Evolutionary conservation across 37 sponge, comb jelly and placozoan genomes (phyloP).

Genomic region (Lycopodina hypogea): DNA sequence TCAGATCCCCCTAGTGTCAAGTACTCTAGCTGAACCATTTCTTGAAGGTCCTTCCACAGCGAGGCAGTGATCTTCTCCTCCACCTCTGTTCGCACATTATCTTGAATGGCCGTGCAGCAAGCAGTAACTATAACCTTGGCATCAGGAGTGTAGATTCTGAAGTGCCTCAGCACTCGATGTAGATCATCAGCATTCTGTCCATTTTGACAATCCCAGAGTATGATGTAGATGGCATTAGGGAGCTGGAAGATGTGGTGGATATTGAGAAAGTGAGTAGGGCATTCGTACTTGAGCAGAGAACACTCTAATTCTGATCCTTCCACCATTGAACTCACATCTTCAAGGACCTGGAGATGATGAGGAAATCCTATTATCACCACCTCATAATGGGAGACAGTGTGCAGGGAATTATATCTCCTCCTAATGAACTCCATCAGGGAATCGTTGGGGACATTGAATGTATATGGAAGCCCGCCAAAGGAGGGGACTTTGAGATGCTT

Average conservation of each 20-base stretch:
- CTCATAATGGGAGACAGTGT: conserved; percentile 45
- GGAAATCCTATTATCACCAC: conserved; percentile 27
- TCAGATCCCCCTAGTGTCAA: conserved; percentile 7
- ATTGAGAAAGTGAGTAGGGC: conserved; percentile 31
- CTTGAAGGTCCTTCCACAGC: conserved; percentile 48
- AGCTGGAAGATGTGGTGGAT: conserved; percentile 40
- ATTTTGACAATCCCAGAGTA: conserved; percentile 49
- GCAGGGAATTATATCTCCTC: conserved; percentile 32
- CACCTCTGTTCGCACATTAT: neutral
- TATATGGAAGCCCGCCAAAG: conserved; percentile 34
- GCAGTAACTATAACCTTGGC: conserved; percentile 38
- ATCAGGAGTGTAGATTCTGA: conserved; percentile 27
- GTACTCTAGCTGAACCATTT: conserved; percentile 6
- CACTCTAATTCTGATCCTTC: neutral
- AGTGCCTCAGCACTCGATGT: conserved; percentile 29
- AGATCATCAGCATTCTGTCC: conserved; percentile 30
- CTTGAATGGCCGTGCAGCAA: conserved; percentile 8
- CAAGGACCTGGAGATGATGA: neutral
- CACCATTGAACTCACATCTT: neutral
- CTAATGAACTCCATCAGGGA: conserved; percentile 25
- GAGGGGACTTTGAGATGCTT: conserved; percentile 14
- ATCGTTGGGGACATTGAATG: conserved; percentile 32
- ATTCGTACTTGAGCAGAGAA: conserved; percentile 8
- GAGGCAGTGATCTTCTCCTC: conserved; percentile 10
- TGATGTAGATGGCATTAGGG: conserved; percentile 41